Conservation (phyloP, 1,140 invertebrate genomes). For the Drosophila auraria region DNA sequence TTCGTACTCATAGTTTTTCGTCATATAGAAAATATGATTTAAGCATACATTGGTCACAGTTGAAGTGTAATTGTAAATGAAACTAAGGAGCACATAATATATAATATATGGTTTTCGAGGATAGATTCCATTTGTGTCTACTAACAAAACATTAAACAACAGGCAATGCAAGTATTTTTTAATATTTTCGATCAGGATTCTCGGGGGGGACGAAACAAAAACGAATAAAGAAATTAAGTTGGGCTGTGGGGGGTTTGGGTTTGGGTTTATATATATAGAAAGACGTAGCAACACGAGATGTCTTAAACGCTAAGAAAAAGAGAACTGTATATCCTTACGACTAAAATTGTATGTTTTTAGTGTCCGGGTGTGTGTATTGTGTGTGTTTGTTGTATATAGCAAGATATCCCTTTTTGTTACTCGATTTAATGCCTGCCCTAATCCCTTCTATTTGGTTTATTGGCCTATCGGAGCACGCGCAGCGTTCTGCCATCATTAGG, state of each 20-base stretch:
- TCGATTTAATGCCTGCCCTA: constrained; percentile 56
- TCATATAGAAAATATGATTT: constrained; percentile 55
- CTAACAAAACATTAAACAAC: constrained; percentile 68
- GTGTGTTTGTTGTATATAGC: constrained; percentile 50
- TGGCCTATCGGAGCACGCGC: constrained; percentile 73
- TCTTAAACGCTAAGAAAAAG: constrained; percentile 70
- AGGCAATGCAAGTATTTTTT: constrained; percentile 50
- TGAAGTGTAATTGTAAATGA: constrained; percentile 49
- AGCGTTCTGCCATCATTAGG: constrained; percentile 62
- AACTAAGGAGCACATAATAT: constrained; percentile 52
- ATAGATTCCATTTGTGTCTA: constrained; percentile 63
- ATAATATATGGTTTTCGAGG: constrained; percentile 21
- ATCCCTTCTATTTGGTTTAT: constrained; percentile 68
- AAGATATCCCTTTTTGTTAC: constrained; percentile 51
- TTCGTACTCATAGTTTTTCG: constrained; percentile 25
- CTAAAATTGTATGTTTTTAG: constrained; percentile 52
- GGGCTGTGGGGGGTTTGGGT: constrained; percentile 9
- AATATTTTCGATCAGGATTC: constrained; percentile 21
- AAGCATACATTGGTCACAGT: constrained; percentile 62
- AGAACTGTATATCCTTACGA: constrained; percentile 70
- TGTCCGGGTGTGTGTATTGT: constrained; percentile 29
- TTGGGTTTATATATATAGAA: constrained; percentile 29
- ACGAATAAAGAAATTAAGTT: constrained; percentile 46
- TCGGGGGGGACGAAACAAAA: constrained; percentile 50
- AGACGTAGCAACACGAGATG: constrained; percentile 65